Base-by-base conservation (phyloP, 2,113 vertebrate species). In the human region DNA sequence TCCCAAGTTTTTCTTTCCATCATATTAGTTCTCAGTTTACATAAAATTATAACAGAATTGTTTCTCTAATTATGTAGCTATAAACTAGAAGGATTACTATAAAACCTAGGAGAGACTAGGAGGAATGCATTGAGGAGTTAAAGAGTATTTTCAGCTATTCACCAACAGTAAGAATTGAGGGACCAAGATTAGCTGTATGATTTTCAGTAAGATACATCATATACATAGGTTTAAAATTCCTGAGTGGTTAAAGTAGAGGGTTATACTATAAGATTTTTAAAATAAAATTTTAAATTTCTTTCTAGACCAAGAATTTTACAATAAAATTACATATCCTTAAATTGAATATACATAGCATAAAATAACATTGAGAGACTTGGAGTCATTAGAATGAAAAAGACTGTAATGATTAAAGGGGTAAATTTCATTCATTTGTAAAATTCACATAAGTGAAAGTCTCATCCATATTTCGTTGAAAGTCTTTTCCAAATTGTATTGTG, bases 401-500 rank as follows among this genome's bases (percentile, higher is more conserved):
- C 75, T 70, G 81, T 93, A 57, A 78, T 82, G 43, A 89, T 57
- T 78, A 78, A 96, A 89, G 52, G 35, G 20, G 8, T 57, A 95
- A 50, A 86, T 87, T 89, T 95, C 73, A 96, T 68, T 95, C 17
- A 80, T 88, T 90, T 94, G 25, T 52, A 84, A 97, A 96, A 73
- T 87, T 92, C 55, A 89, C 17, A 94, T 72, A 64, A 75, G 40
- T 66, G 23, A 87, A 61, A 59, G 40, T 79, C 76, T 88, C 17
- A 52, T 55, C 6, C 27, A 92, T 89, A 95, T 84, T 76, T 84
- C 27, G 2, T 66, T 75, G 40, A 93, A 85, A 38, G 32, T 90
- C 66, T 94, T 30, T 35, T 90, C 10, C 25, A 93, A 83, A 96
- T 79, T 68, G 68, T 40, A 70, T 68, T 73, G 16, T 43, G 23